Conservation (phyloP, 2,797 vertebrate genomes). For the Characodon lateralis region DNA sequence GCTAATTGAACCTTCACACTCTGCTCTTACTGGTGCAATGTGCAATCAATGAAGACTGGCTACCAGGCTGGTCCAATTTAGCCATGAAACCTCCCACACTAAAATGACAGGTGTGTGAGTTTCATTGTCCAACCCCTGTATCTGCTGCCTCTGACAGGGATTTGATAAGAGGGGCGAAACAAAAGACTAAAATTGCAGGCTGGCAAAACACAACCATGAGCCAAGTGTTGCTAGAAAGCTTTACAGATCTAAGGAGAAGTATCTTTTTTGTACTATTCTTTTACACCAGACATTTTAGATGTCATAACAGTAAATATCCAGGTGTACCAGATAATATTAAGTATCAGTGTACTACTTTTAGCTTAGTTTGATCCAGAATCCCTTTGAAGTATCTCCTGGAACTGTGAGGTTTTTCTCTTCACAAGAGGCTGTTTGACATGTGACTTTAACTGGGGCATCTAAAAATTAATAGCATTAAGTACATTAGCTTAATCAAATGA, state of each 20-base stretch:
- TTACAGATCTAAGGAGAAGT: not conserved
- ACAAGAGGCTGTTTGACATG: not conserved
- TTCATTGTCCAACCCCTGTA: no score
- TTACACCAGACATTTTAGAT: not conserved
- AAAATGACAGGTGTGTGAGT: no score
- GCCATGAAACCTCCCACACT: no score
- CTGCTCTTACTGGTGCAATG: no score
- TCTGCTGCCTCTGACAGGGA: not conserved
- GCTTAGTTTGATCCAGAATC: not conserved
- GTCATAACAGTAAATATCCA: not conserved
- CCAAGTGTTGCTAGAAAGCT: constrained; percentile 1
- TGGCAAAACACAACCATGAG: not conserved
- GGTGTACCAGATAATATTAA: not conserved
- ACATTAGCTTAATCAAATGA: constrained; percentile 4
- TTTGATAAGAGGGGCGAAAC: not conserved
- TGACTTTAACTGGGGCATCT: constrained; percentile 4
- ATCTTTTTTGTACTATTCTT: not conserved
- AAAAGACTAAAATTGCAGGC: not conserved
- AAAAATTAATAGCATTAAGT: not conserved
- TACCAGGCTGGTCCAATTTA: no score
- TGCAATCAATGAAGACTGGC: no score
- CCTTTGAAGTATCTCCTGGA: not conserved
- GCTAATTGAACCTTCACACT: no score
- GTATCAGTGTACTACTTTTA: not conserved
- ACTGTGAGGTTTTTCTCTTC: not conserved